phyloP scores from a whole-genome alignment of 2,797 vertebrate genomes.

The Triplophysa bombifrons region DNA sequence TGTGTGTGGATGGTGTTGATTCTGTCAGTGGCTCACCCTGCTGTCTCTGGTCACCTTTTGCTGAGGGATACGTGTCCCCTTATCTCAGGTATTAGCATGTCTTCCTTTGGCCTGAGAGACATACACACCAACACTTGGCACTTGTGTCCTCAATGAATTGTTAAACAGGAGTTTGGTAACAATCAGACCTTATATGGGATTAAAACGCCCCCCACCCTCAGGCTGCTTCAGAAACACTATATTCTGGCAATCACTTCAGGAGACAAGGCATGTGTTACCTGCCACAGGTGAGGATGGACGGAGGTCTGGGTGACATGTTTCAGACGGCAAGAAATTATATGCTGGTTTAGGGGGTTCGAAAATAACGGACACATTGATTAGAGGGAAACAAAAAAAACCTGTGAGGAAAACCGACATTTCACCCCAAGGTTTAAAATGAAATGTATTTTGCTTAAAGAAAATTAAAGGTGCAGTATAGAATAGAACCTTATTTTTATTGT shows the following conservation, averaged over 20 bases:
- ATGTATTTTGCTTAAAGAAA: too few relatives aligned
- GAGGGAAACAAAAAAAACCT: too few relatives aligned
- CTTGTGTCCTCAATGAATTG: slow-evolving; percentile 72
- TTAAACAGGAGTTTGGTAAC: slow-evolving; percentile 81
- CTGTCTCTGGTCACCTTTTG: slow-evolving; percentile 32
- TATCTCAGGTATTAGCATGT: slow-evolving; percentile 51
- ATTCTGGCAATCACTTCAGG: slow-evolving; percentile 40
- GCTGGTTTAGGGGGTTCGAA: background rate
- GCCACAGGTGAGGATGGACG: background rate
- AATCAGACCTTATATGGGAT: slow-evolving; percentile 67
- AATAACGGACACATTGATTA: too few relatives aligned
- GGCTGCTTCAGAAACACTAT: slow-evolving; percentile 19
- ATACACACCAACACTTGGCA: slow-evolving; percentile 69
- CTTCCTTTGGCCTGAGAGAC: slow-evolving; percentile 54
- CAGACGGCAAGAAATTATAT: background rate
- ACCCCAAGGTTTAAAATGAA: too few relatives aligned
- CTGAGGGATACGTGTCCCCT: slow-evolving; percentile 56
- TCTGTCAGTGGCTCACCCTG: slow-evolving; percentile 6
- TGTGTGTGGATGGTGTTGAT: background rate
- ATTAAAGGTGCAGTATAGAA: too few relatives aligned
- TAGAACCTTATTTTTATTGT: too few relatives aligned
- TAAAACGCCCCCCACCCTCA: slow-evolving; percentile 49
- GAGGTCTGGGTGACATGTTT: background rate
- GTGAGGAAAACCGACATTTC: too few relatives aligned
- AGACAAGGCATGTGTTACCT: slow-evolving; percentile 42